Evolutionary conservation across 2,113 vertebrate species (phyloP), one percentile per base, ranked within the genome.

Genomic region (Girardinichthys multiradiatus): DNA sequence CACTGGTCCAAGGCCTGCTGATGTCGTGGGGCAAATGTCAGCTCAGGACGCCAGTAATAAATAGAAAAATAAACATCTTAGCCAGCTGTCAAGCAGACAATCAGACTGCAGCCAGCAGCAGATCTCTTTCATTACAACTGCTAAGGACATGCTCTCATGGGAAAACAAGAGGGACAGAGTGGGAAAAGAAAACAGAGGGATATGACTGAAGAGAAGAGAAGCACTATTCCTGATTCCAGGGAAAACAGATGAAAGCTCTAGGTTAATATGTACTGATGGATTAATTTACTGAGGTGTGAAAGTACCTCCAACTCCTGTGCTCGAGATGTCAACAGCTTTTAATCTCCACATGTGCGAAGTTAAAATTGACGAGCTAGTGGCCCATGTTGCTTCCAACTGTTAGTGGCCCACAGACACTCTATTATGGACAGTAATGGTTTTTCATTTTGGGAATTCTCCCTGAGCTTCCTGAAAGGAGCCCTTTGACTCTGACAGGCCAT

Each of bases 81-180:
- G 48, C 77, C 92, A 90, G 89, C 90, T 91, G 87, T 89, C 79
- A 83, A 68, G 57, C 86, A 89, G 80, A 88, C 80, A 81, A 86
- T 89, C 65, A 82, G 72, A 86, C 77, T 76, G 21, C 66, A 82
- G 87, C 81, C 72, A 74, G 81, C 77, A 75, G 76, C 42, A 64
- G 64, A 86, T 76, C 68, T n/a, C 83, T 85, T 88, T 84, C 81
- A 90, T 86, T 81, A n/a, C 59, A 26, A 75, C 61, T 30, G 63
- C 70, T 14, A 31, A 74, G 71, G 59, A 77, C 81, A 74, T 1
- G 24, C 28, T 79, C 74, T 74, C 74, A 59, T 4, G 24, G 72
- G 85, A 82, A 68, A 80, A 4, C 28, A 13, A 21, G 15, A 65
- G 26, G 58, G 57, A 73, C 24, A 19, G 77, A 64, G 33, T 63